These are phyloP conservation scores for Neoniphon sammara DNA, from an alignment of 2,797 vertebrate genomes.

Conservation along the genomic window DNA sequence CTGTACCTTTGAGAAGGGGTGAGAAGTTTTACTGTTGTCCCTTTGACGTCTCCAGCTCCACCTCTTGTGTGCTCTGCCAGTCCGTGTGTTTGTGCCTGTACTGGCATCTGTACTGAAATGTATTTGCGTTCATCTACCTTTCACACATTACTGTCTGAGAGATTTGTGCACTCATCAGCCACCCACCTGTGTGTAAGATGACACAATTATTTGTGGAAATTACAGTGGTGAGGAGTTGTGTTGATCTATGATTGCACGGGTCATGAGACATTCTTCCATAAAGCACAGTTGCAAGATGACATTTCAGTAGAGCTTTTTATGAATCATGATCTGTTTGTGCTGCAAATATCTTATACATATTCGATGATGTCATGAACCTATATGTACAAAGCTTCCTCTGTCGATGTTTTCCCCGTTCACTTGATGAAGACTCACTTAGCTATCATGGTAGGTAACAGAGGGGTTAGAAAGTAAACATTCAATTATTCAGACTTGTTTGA, in stretches of 20 bases:
- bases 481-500: neutral
- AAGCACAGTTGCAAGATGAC: slow-evolving; percentile 11
- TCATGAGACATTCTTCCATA: neutral
- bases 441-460: neutral
- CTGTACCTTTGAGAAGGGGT: neutral
- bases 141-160: neutral
- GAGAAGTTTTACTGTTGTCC: slow-evolving; percentile 1
- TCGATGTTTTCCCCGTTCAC: neutral
- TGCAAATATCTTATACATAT: neutral
- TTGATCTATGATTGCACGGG: neutral
- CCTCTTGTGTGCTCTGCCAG: neutral
- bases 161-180: neutral
- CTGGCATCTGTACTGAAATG: slow-evolving; percentile 7
- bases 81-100: neutral
- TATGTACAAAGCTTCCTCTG: neutral
- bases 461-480: neutral
- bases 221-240: neutral
- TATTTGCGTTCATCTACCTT: neutral
- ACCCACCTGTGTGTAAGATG: neutral
- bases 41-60: neutral
- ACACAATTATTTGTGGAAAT: neutral
- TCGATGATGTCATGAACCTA: neutral
- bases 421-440: neutral
- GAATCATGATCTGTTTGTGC: neutral
- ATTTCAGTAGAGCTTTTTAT: neutral